Evolutionary conservation across 2,113 vertebrate genomes (phyloP).

Genomic region (Mystacornis crossleyi): DNA sequence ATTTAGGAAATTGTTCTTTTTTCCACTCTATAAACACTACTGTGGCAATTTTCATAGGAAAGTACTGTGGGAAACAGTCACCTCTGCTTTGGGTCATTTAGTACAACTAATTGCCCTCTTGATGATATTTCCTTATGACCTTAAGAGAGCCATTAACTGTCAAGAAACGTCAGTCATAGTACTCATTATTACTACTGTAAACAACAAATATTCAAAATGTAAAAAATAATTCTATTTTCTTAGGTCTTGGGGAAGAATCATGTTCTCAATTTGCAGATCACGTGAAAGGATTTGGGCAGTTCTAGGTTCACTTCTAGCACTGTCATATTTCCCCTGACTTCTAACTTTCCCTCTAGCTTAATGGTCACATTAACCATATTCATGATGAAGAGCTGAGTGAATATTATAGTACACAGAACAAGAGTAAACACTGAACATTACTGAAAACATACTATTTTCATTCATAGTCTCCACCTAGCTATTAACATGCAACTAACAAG

Average conservation of each 20-base stretch:
- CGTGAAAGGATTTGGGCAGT: not conserved
- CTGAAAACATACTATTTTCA: not conserved
- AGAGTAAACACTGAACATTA: not conserved
- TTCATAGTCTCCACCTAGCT: not conserved
- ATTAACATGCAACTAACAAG: not conserved
- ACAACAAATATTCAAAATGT: not conserved
- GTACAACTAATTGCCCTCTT: not conserved
- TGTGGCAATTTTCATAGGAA: not conserved
- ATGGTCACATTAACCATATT: not conserved
- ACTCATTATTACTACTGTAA: not conserved
- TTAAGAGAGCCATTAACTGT: not conserved
- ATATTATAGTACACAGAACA: not conserved
- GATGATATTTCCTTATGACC: not conserved
- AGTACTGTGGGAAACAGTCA: not conserved
- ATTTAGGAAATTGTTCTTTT: slow-evolving; percentile 15
- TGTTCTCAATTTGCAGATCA: not conserved
- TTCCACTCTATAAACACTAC: not conserved
- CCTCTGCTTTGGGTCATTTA: slow-evolving; percentile 16
- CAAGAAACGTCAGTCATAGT: not conserved
- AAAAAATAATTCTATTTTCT: slow-evolving; percentile 5
- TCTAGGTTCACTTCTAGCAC: not conserved
- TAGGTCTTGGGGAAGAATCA: not conserved
- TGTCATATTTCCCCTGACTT: not conserved
- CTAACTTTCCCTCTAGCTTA: not conserved
- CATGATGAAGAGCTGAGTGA: not conserved